A percentile compares a stretch with the other conserved stretches of the same genome.
These are phyloP conservation scores for Archips xylosteana DNA, from an alignment of 2,888 invertebrate species.

Conservation along the genomic window DNA sequence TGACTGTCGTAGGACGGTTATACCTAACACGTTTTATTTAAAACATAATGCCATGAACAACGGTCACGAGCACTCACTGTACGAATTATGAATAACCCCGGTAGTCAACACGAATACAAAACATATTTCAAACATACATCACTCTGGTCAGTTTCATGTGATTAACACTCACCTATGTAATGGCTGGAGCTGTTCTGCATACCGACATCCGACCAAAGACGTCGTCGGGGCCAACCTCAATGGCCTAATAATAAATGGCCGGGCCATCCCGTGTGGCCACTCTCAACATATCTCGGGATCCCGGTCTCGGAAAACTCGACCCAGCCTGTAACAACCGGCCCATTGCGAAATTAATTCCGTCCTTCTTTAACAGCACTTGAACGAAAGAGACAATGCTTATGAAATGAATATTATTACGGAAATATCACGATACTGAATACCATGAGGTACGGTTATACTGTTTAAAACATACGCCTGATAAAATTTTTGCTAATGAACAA, in stretches of 20 bases:
- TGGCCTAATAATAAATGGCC: slow-evolving; percentile 46
- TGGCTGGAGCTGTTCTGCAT: slow-evolving; percentile 42
- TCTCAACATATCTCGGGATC: slow-evolving; percentile 41
- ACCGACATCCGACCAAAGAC: slow-evolving; percentile 42
- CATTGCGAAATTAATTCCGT: slow-evolving; percentile 19
- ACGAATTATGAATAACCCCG: not conserved
- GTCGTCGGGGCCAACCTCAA: slow-evolving; percentile 42
- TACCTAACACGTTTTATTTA: too few species aligned
- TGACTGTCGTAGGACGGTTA: too few species aligned
- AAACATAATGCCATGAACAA: too few species aligned
- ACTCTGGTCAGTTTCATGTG: slow-evolving; percentile 32
- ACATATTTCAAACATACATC: slow-evolving; percentile 19
- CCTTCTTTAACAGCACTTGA: slow-evolving; percentile 28
- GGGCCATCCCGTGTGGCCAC: slow-evolving; percentile 43
- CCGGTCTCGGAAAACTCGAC: slow-evolving; percentile 10
- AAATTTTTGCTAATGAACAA: slow-evolving; percentile 43
- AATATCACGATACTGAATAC: slow-evolving; percentile 20
- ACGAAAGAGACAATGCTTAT: slow-evolving; percentile 7
- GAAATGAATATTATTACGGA: slow-evolving; percentile 4
- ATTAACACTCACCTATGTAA: slow-evolving; percentile 42
- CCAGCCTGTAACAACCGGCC: not conserved
- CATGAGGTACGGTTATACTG: slow-evolving; percentile 20
- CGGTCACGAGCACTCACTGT: too few species aligned
- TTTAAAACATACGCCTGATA: slow-evolving; percentile 42
- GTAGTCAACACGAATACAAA: not conserved